Conservation (phyloP, 2,888 invertebrate species). For the Mystacides longicornis region DNA sequence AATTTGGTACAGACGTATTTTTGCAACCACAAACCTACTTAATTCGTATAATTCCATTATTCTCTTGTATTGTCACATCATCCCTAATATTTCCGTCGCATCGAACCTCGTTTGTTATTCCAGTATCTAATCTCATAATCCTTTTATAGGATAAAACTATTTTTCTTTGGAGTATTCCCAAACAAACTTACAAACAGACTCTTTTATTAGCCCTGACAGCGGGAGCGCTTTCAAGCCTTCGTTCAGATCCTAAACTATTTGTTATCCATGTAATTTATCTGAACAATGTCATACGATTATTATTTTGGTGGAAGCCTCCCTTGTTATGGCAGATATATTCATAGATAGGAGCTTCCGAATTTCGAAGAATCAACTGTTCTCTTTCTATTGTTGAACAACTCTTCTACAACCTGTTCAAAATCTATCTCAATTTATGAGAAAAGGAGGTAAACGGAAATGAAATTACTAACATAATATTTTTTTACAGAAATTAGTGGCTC, state of each 20-base stretch:
- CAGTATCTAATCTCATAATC: conserved; percentile 22
- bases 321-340: background rate
- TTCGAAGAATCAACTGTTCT: conserved; percentile 4
- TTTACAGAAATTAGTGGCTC: no score
- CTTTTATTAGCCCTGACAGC: conserved; percentile 18
- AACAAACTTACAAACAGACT: conserved; percentile 25
- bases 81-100: conserved; percentile 25
- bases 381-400: no score
- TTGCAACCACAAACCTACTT: background rate
- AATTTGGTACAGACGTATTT: no score
- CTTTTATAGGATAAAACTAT: conserved; percentile 25
- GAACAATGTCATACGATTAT: conserved; percentile 21
- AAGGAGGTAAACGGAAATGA: no score
- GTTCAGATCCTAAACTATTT: background rate
- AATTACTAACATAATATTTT: no score
- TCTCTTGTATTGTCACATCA: conserved; percentile 13
- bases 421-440: no score
- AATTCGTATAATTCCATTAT: conserved; percentile 2
- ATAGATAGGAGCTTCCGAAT: conserved; percentile 6
- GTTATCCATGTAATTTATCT: conserved; percentile 21
- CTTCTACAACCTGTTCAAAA: no score
- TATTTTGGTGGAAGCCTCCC: background rate
- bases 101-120: conserved; percentile 21
- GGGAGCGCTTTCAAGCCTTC: conserved; percentile 7
- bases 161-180: conserved; percentile 24